A percentile compares a stretch with the other conserved stretches of the same genome.
These are phyloP conservation scores for Masnerella sp. DNA, from an alignment of 2,888 invertebrate genomes.

Conservation along the genomic window DNA sequence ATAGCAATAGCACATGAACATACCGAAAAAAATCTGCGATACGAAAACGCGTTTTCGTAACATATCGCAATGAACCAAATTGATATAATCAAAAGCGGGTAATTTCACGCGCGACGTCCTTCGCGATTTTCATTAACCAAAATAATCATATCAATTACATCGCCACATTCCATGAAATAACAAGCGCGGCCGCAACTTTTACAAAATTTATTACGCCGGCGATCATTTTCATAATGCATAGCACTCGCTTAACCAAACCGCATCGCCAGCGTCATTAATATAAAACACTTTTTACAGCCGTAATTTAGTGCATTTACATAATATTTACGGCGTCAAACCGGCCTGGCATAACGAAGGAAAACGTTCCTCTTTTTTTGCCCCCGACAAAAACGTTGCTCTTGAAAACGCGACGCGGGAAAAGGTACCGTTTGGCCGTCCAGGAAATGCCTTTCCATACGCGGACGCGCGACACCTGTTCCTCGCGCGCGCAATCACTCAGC, in stretches of 20 bases:
- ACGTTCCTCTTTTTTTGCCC: too few species aligned
- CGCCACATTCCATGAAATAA: constrained; percentile 23
- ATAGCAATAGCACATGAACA: too few species aligned
- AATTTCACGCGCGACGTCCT: background rate
- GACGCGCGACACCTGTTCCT: constrained; percentile 61
- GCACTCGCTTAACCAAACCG: constrained; percentile 25
- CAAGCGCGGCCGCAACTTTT: background rate
- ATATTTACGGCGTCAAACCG: constrained; percentile 35
- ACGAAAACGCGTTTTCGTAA: too few species aligned
- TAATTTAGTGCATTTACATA: constrained; percentile 51
- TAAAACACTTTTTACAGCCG: constrained; percentile 46
- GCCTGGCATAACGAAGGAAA: too few species aligned
- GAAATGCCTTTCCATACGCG: constrained; percentile 58
- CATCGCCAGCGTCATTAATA: constrained; percentile 38
- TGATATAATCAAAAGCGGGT: too few species aligned
- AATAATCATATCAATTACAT: constrained; percentile 10
- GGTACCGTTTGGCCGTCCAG: constrained; percentile 27
- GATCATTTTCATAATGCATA: constrained; percentile 29
- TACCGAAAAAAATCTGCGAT: too few species aligned
- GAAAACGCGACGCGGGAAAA: constrained; percentile 35
- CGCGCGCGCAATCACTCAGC: constrained; percentile 64
- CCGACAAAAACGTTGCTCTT: too few species aligned
- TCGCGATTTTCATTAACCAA: constrained; percentile 11
- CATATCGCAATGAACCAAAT: background rate
- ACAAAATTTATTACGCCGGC: constrained; percentile 18